phyloP scores from a whole-genome alignment of 2,888 invertebrate genomes.

The Diachrysia chrysitis region DNA sequence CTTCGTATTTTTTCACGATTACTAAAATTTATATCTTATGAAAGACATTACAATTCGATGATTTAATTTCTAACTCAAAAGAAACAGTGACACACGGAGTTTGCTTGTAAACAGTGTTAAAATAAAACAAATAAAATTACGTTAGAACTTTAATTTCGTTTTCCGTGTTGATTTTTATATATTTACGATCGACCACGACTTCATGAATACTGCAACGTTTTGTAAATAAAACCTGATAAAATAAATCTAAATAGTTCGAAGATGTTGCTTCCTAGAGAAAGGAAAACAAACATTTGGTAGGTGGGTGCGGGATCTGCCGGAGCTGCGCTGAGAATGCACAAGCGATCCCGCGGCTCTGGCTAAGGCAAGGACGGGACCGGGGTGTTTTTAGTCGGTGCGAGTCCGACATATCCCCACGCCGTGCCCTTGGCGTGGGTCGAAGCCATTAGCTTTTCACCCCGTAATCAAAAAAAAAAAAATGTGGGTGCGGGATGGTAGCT shows the following conservation, averaged over 20 bases:
- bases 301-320: not conserved
- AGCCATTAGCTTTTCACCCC: too few species aligned
- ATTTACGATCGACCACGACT: not conserved
- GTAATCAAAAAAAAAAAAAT: too few species aligned
- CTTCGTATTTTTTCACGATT: not conserved
- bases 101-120: not conserved
- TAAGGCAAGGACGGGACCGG: too few species aligned
- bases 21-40: not conserved
- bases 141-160: not conserved
- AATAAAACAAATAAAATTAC: not conserved
- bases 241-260: not conserved
- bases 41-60: not conserved
- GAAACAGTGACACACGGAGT: not conserved
- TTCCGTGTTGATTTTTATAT: not conserved
- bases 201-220: not conserved
- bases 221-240: conserved; percentile 5
- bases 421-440: too few species aligned
- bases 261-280: not conserved
- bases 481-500: not conserved
- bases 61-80: not conserved
- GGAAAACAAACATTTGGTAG: not conserved
- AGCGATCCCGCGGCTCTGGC: too few species aligned
- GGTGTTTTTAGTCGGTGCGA: too few species aligned
- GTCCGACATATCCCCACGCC: too few species aligned
- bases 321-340: too few species aligned